Base-by-base conservation (phyloP, 1,140 invertebrate species). In the Neodiprion virginianus region DNA sequence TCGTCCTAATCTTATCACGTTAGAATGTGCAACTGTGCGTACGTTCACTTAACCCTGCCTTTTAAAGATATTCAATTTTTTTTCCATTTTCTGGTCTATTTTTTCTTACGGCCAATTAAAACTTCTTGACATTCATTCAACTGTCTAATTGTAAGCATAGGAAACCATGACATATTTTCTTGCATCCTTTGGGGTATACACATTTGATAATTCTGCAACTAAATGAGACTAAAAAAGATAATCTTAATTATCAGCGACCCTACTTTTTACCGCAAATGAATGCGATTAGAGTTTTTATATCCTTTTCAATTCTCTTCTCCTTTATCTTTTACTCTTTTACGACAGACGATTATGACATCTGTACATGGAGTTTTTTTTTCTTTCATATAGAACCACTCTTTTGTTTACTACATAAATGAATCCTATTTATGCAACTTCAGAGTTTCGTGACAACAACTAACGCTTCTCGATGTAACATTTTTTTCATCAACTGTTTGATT, bases 11-110 rank as follows among this genome's bases (percentile, higher is more conserved):
- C 11, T 8, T 12, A 74, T 78, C 79, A 77, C 73, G 23, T 74
- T 78, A 79, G 28, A 71, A 61, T 61, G 53, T 61, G 53, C 53
- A 61, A 9, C 81, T 83, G 82, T 82, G 83, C 82, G 80, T 80
- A 81, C 53, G 53, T 61, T 61, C 53, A 61, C 53, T 61, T 61
- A 14, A 14, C n/a, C 7, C n/a, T 61, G 28, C 28, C 28, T 61
- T 61, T 61, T 61, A 12, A 8, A 61, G 53, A 5, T 17, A 61
- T 8, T 61, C 53, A 61, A 61, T 61, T 14, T 61, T 61, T 5
- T 61, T 61, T 61, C 53, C n/a, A 14, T 61, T 61, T 61, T 61
- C 53, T 61, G n/a, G 11, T 61, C n/a, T n/a, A 8, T 61, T 17
- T 61, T 14, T 0, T 61, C n/a, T 8, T 61, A 14, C n/a, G 4